Base-by-base conservation (phyloP, 2,797 vertebrate species). In the Acomys russatus region DNA sequence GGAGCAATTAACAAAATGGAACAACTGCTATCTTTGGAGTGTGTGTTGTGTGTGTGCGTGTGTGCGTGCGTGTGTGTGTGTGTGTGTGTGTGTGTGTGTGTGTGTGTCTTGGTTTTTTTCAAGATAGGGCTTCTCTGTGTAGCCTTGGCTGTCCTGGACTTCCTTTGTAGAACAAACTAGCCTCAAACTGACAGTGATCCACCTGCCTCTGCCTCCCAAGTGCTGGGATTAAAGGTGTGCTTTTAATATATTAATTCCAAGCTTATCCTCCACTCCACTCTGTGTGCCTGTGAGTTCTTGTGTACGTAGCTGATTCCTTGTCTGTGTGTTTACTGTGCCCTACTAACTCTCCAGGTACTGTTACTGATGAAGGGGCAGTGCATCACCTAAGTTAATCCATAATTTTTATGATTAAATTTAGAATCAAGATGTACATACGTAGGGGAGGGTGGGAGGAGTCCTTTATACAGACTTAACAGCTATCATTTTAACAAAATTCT, bases 1-100 rank as follows among this genome's bases (percentile, higher is more conserved):
- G 80, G 96, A 95, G 88, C 87, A 44, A 95, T 97, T 97, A 97
- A 82, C 95, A 94, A 97, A 96, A 94, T 70, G 92, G 94, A 97
- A 94, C 17, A 70, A 88, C 79, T 79, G 66, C 51, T 96, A 90
- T 64, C 93, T 63, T 0, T 10, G 90, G 44, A 44, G 4, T 44
- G 44, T 44, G 44, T 44, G 44, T 4, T 44, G 44, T 44, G 44
- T 44, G 44, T 44, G 44, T 44, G n/a, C n/a, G 44, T 44, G 44
- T 44, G n/a, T n/a, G n/a, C n/a, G n/a, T n/a, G n/a, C n/a, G n/a
- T n/a, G n/a, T n/a, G n/a, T n/a, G n/a, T n/a, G n/a, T n/a, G n/a
- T n/a, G n/a, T n/a, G n/a, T n/a, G n/a, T n/a, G n/a, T n/a, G n/a
- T n/a, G n/a, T n/a, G n/a, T n/a, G n/a, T n/a, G n/a, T n/a, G n/a